Conservation (phyloP, 53 echinoderm and acorn worm species). For the Patiria pectinifera region DNA sequence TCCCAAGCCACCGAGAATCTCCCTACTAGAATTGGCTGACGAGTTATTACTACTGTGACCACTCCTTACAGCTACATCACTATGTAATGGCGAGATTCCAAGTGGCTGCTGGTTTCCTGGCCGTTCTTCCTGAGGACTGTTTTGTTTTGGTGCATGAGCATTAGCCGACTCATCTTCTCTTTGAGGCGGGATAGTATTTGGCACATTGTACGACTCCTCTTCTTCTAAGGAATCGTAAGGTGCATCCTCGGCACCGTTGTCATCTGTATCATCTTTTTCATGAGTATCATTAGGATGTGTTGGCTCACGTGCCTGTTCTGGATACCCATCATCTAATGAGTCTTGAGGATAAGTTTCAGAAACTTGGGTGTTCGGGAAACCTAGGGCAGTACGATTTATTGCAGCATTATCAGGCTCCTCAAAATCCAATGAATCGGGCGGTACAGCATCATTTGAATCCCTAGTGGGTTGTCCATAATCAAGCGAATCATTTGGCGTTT, state of each 20-base stretch:
- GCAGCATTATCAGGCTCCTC: neutral
- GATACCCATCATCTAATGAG: constrained; percentile 24
- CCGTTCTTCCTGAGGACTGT: neutral
- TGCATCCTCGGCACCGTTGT: neutral
- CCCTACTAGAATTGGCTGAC: constrained; percentile 25
- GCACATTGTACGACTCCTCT: constrained; percentile 5
- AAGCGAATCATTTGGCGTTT: constrained; percentile 33
- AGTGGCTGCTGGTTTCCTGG: neutral
- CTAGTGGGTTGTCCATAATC: constrained; percentile 5
- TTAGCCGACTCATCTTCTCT: neutral
- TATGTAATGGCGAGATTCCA: neutral
- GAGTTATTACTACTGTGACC: constrained; percentile 26
- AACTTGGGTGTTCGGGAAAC: constrained; percentile 8
- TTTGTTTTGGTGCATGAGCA: neutral
- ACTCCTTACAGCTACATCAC: neutral
- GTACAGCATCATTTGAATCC: constrained; percentile 7
- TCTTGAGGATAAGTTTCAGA: constrained; percentile 17
- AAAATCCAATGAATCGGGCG: constrained; percentile 36
- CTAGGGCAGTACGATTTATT: neutral
- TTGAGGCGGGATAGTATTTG: neutral
- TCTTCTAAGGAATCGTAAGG: constrained; percentile 54
- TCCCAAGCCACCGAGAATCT: neutral
- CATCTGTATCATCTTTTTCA: neutral
- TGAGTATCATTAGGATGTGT: neutral
- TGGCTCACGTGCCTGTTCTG: neutral